Conservation (phyloP, 2,113 vertebrate species). For the Physeter macrocephalus region DNA sequence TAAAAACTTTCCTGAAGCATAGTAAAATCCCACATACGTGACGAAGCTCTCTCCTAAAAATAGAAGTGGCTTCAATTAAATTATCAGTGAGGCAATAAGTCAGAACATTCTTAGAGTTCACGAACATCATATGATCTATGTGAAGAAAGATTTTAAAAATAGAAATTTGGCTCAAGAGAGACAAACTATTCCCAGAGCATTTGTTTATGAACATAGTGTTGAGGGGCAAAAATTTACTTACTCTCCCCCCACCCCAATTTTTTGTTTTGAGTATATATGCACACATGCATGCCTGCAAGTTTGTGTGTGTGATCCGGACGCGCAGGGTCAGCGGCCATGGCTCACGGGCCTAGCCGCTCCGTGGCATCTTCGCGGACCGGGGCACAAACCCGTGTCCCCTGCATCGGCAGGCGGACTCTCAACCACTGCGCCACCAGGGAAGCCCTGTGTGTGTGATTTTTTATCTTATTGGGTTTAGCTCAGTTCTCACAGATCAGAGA, state of each 20-base stretch:
- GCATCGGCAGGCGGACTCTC: too few relatives aligned
- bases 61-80: slow-evolving; percentile 43
- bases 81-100: slow-evolving; percentile 44
- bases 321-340: too few relatives aligned
- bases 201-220: not conserved
- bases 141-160: slow-evolving; percentile 46
- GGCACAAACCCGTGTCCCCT: too few relatives aligned
- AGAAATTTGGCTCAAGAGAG: not conserved
- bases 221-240: not conserved
- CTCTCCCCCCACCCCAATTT: fast-evolving
- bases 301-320: not conserved
- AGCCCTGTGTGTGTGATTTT: too few relatives aligned
- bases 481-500: not conserved
- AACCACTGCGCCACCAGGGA: too few relatives aligned
- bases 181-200: not conserved
- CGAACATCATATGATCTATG: not conserved
- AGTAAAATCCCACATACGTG: slow-evolving; percentile 5
- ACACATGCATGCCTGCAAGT: not conserved
- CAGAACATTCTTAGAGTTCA: slow-evolving; percentile 56
- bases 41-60: slow-evolving; percentile 45
- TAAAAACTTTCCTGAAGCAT: not conserved
- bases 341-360: too few relatives aligned
- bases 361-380: too few relatives aligned
- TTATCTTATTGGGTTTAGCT: not conserved
- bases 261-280: not conserved